Base-by-base conservation (phyloP, 2,113 vertebrate genomes). In the Istiophorus platypterus region DNA sequence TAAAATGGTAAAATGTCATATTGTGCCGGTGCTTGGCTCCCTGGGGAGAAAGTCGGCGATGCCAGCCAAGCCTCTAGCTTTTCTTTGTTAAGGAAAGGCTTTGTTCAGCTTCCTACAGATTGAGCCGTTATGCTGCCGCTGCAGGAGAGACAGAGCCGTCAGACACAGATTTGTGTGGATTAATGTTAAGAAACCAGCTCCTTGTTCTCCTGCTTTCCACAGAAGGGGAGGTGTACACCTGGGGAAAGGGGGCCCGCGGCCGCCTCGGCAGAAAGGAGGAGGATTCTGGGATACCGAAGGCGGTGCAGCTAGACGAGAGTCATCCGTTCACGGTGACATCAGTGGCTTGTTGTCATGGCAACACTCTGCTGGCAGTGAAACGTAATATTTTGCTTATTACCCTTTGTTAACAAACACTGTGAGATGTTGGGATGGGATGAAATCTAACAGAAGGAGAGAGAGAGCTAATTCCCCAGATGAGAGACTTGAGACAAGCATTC, bases 281-380 rank as follows among this genome's bases (percentile, higher is more conserved):
- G 88, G 97, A 98, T 67, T 96, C 96, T 0, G 96, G 96, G 84
- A 90, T 94, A 37, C 98, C 98, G 0, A 95, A 94, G 88, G 94
- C 93, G 0, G 96, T 98, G 81, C 98, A 96, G 91, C 95, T 99
- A 68, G 97, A 97, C 11, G 97, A 99, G 93, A 95, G 82, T 4
- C 97, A 97, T 87, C 96, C 96, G 0, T 97, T 97, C 87, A 81
- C 89, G 0, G 97, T 99, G 94, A 97, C 97, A 39, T 99, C 98
- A 0, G 97, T 99, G 75, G 97, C 98, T 84, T 99, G 98, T 95
- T 99, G 98, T 95, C 98, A 99, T 90, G 98, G 98, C 91, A 99
- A 97, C 95, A 99, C 97, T 1, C 95, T 99, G 73, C 95, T 99
- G 92, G 97, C 98, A 78, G 91, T 99, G 59, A 97, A 98, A 92